Percentiles rank a stretch among this genome's conserved stretches.
phyloP scores from a whole-genome alignment of 2,888 invertebrate genomes.

The Poecilus cupreus region DNA sequence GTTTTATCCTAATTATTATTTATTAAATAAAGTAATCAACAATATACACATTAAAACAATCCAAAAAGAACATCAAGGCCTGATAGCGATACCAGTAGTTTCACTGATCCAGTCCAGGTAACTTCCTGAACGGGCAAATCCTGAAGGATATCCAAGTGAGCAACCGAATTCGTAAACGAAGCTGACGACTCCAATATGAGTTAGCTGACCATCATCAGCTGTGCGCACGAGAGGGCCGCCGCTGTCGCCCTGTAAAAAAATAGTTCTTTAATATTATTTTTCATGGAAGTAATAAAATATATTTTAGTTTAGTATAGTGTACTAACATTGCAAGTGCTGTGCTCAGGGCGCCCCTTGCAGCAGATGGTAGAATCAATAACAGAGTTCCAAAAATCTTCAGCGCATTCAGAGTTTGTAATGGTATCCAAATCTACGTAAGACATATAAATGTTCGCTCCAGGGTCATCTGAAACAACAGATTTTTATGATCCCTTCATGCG shows the following conservation, averaged over 20 bases:
- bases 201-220: conserved; percentile 56
- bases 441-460: conserved; percentile 48
- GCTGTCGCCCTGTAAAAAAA: conserved; percentile 66
- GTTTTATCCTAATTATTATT: no score
- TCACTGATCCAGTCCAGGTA: conserved; percentile 65
- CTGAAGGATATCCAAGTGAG: conserved; percentile 66
- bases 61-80: no score
- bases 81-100: conserved; percentile 7
- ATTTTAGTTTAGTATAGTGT: no score
- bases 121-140: conserved; percentile 63
- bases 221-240: conserved; percentile 66
- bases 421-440: conserved; percentile 64
- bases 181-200: conserved; percentile 66
- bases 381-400: conserved; percentile 60
- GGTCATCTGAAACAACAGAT: not conserved
- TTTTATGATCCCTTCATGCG: not conserved
- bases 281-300: no score
- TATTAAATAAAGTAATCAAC: not conserved
- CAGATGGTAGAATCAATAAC: conserved; percentile 64
- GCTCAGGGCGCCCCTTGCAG: conserved; percentile 62
- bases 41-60: no score
- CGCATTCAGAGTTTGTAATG: conserved; percentile 65
- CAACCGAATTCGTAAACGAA: conserved; percentile 66
- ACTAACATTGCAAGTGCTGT: conserved; percentile 67
- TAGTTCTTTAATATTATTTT: not conserved